phyloP scores from a whole-genome alignment of 2,888 invertebrate genomes.

The Norana najaformis region DNA sequence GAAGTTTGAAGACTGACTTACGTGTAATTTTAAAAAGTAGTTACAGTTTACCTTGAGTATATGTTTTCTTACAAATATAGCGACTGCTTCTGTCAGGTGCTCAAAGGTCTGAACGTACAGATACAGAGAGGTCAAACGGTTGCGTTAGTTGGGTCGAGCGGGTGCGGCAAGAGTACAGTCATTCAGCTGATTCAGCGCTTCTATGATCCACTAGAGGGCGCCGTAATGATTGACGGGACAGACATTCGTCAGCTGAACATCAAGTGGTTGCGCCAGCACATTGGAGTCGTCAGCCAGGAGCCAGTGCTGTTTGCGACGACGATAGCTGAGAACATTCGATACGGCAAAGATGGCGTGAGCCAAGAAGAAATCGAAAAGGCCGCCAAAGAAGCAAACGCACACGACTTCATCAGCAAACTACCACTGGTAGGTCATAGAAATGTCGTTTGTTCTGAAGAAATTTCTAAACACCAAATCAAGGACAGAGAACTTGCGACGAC shows the following conservation, averaged over 20 bases:
- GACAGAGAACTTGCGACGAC: too few species aligned
- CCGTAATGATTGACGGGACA: conserved; percentile 62
- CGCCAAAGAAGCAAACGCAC: conserved; percentile 62
- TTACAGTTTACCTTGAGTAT: too few species aligned
- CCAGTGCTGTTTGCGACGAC: conserved; percentile 70
- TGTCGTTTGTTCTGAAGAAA: too few species aligned
- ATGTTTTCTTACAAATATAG: not conserved
- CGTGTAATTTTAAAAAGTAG: not conserved
- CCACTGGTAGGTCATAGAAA: conserved; percentile 51
- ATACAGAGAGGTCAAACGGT: conserved; percentile 58
- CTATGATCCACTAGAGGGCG: conserved; percentile 68
- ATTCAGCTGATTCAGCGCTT: conserved; percentile 82
- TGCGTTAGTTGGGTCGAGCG: conserved; percentile 71
- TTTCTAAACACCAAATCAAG: too few species aligned
- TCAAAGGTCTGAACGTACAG: conserved; percentile 59
- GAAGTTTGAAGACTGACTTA: not conserved
- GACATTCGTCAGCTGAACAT: conserved; percentile 64
- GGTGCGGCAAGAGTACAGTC: conserved; percentile 87
- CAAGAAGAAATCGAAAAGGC: conserved; percentile 59
- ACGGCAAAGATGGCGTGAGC: conserved; percentile 59
- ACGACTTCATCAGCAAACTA: conserved; percentile 61
- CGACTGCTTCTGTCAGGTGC: conserved; percentile 62
- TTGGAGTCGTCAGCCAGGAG: conserved; percentile 65
- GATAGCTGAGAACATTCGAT: conserved; percentile 66
- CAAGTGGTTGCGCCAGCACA: conserved; percentile 62